Conservation (phyloP, 1,140 invertebrate genomes). For the Lineus longissimus region DNA sequence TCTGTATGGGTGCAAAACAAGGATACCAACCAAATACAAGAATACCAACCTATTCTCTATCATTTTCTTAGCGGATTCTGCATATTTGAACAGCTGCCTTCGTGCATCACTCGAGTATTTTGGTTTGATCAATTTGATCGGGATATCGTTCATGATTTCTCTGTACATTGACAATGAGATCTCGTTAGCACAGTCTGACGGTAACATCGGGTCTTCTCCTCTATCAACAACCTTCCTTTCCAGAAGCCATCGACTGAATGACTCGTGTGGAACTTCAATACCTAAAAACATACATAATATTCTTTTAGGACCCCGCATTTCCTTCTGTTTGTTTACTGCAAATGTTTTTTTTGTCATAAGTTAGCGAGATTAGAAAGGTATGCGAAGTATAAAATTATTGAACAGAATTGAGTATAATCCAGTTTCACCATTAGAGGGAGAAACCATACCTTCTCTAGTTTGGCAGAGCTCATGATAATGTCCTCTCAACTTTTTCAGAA, state of each 20-base stretch:
- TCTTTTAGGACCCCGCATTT: not conserved
- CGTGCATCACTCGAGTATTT: constrained; percentile 93
- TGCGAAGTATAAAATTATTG: not conserved
- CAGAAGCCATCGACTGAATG: constrained; percentile 94
- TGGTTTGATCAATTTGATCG: constrained; percentile 88
- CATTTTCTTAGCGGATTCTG: constrained; percentile 94
- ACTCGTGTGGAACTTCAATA: constrained; percentile 92
- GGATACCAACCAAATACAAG: too few relatives aligned
- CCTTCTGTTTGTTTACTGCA: not conserved
- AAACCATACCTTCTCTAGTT: constrained; percentile 71
- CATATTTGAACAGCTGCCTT: constrained; percentile 92
- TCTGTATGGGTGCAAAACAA: too few relatives aligned
- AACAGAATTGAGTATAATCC: not conserved
- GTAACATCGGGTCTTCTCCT: constrained; percentile 75
- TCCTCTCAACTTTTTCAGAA: constrained; percentile 77
- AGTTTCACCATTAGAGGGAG: not conserved
- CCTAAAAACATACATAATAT: constrained; percentile 50
- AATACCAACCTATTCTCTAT: constrained; percentile 86
- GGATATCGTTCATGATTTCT: constrained; percentile 98
- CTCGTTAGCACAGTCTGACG: constrained; percentile 85
- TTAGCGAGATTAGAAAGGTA: not conserved
- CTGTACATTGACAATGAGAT: constrained; percentile 92
- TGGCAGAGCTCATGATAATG: constrained; percentile 93
- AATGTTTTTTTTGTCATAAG: not conserved
- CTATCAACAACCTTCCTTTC: constrained; percentile 87